Evolutionary conservation across 2,888 invertebrate species (phyloP), one percentile per base, ranked within the genome.

Genomic region (Prosopocoilus inquinatus): DNA sequence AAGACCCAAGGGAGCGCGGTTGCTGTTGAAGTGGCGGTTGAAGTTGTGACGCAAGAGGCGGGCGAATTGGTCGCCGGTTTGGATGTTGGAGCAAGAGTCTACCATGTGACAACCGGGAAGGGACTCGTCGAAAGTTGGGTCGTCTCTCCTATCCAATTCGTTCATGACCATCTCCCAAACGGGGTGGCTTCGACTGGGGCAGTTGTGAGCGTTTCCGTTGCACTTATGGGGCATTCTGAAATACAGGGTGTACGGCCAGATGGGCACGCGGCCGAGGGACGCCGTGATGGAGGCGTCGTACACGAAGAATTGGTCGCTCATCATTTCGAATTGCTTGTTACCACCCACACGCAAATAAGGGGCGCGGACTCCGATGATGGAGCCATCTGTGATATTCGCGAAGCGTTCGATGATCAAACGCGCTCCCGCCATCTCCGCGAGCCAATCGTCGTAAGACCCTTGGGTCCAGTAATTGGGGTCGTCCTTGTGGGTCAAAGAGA

Each of bases 161-260:
- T 95, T 95, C 92, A 95, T 93, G 49, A 94, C 94, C 87, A 95
- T 94, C 79, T 95, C 95, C 95, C 95, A 95, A 39, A 95, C 92
- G 20, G 94, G 94, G 71, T 95, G 94, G 69, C 91, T 91, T 73
- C 89, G 81, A 46, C 90, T 90, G 15, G 95, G 95, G 71, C 95
- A 95, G 76, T 94, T 94, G 74, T 93, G 93, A 11, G 93, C 93
- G 74, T 95, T 95, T 61, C 94, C 94, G 76, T 93, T 93, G 76
- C 95, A 95, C 76, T 91, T 94, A 80, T 96, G 95, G 1, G 95
- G 94, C 91, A 96, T 94, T 60, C 94, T 86, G 87, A 94, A 96
- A 81, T 96, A 96, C 16, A 97, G 80, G 2, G 96, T 96, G 81
- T 96, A 97, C 0, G 97, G 97, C 96, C 96, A 97, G 75, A 94